These are phyloP conservation scores for Vanessa atalanta DNA, from an alignment of 1,140 invertebrate genomes.

Conservation along the genomic window DNA sequence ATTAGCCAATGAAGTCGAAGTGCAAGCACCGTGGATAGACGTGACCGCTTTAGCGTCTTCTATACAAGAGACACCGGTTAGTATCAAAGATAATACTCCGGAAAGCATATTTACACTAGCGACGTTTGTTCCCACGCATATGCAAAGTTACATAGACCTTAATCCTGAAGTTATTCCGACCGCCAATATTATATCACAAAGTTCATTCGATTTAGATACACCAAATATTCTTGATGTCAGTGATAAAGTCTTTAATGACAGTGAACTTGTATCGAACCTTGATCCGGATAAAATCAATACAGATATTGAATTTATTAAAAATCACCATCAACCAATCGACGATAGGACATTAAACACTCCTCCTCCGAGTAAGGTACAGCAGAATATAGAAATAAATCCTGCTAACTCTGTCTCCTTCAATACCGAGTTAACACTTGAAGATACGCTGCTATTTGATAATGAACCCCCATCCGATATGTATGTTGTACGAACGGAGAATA, in stretches of 20 bases:
- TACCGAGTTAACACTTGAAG: constrained; percentile 75
- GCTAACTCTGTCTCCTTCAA: constrained; percentile 78
- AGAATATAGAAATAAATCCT: constrained; percentile 79
- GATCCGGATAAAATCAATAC: constrained; percentile 49
- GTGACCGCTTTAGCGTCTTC: constrained; percentile 83
- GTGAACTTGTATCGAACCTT: constrained; percentile 64
- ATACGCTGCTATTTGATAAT: constrained; percentile 77
- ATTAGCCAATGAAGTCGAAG: constrained; percentile 87
- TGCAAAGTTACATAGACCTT: constrained; percentile 85
- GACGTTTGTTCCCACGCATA: constrained; percentile 85
- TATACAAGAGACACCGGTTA: constrained; percentile 78
- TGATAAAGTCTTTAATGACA: constrained; percentile 74
- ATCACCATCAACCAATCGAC: constrained; percentile 38
- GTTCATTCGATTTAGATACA: constrained; percentile 68
- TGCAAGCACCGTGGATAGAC: constrained; percentile 86
- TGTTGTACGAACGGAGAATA: constrained; percentile 78
- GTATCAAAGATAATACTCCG: constrained; percentile 80
- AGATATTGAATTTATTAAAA: constrained; percentile 57
- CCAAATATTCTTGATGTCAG: constrained; percentile 65
- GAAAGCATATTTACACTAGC: constrained; percentile 79
- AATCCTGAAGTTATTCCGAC: constrained; percentile 60
- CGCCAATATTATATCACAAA: constrained; percentile 60
- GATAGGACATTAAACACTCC: constrained; percentile 68
- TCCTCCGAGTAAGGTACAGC: constrained; percentile 62
- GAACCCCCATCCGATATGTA: constrained; percentile 81